A percentile compares a stretch with the other conserved stretches of the same genome.
phyloP scores from a whole-genome alignment of 64 coral and sea anemone genomes.

The Pachyseris speciosa region DNA sequence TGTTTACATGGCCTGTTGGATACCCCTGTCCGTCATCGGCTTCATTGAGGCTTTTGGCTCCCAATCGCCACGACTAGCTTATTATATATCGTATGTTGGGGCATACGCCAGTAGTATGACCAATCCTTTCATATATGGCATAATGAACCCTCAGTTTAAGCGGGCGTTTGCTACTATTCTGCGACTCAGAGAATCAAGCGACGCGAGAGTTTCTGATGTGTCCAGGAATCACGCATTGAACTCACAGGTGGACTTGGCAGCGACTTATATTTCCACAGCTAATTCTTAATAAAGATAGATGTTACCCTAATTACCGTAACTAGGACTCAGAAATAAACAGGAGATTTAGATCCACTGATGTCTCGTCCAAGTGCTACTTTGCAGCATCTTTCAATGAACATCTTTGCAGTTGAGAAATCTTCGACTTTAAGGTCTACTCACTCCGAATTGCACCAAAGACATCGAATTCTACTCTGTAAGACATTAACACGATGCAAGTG shows the following conservation, averaged over 20 bases:
- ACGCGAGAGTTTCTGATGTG: not conserved
- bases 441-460: too few species aligned
- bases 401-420: too few species aligned
- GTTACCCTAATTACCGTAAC: too few species aligned
- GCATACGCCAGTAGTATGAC: conserved; percentile 68
- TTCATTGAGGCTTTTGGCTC: conserved; percentile 23
- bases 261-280: not conserved
- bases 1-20: conserved; percentile 60
- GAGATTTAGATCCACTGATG: too few species aligned
- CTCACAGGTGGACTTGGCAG: not conserved
- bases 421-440: too few species aligned
- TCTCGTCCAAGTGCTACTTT: too few species aligned
- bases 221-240: not conserved
- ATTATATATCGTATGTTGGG: conserved; percentile 32
- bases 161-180: conserved; percentile 55
- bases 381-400: too few species aligned
- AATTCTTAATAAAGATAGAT: too few species aligned
- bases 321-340: too few species aligned
- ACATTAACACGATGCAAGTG: too few species aligned
- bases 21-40: conserved; percentile 53
- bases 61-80: not conserved
- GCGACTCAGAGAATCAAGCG: not conserved
- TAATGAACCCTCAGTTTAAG: conserved; percentile 71
- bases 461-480: too few species aligned
- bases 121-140: conserved; percentile 79